Percentiles rank a stretch among this genome's conserved stretches.
These are phyloP conservation scores for Enteromius thamalakanensis DNA, from an alignment of 2,797 vertebrate species.

Conservation along the genomic window DNA sequence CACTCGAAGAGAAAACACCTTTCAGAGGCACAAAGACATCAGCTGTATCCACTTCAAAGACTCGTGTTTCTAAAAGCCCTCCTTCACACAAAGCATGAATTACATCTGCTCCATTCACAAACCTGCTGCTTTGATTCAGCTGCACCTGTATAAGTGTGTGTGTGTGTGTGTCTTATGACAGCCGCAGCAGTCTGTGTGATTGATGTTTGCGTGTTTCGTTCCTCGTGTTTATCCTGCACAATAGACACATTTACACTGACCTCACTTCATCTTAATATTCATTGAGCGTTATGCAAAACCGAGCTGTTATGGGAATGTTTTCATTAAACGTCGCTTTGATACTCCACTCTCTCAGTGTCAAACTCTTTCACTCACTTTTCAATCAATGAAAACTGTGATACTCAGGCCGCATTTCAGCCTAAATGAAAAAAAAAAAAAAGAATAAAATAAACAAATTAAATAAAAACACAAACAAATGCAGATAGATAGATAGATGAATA, in stretches of 20 bases:
- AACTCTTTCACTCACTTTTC: conserved; percentile 1
- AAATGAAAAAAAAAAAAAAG: background rate
- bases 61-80: conserved; percentile 56
- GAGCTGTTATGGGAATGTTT: conserved; percentile 35
- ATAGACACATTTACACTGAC: conserved; percentile 38
- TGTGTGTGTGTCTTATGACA: conserved; percentile 50
- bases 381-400: background rate
- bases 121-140: conserved; percentile 58
- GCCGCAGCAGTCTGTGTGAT: conserved; percentile 36
- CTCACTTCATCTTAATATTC: conserved; percentile 38
- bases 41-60: conserved; percentile 62
- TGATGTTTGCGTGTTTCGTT: conserved; percentile 42
- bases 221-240: conserved; percentile 35
- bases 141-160: conserved; percentile 43
- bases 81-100: conserved; percentile 53
- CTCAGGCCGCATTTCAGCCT: background rate
- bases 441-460: background rate
- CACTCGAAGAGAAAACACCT: conserved; percentile 46
- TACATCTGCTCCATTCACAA: conserved; percentile 55
- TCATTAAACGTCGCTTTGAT: conserved; percentile 15
- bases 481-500: background rate
- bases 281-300: conserved; percentile 22
- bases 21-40: conserved; percentile 58
- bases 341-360: background rate
- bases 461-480: background rate